Evolutionary conservation across 2,797 vertebrate species (phyloP).

Genomic region (Picus viridis): DNA sequence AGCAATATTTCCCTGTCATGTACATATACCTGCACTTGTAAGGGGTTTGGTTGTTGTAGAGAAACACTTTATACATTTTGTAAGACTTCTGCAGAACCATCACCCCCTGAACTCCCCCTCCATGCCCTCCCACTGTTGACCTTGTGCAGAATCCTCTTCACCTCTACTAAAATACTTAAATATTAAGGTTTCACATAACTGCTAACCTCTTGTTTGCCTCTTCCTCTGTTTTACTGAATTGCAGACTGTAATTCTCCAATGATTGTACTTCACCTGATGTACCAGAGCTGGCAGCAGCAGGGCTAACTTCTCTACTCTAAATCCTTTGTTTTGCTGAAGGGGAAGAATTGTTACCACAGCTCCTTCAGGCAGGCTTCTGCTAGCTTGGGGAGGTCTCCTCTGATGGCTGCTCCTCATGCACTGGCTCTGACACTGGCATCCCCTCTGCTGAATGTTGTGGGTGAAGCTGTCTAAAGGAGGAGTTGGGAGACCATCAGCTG

Average conservation of each 20-base stretch:
- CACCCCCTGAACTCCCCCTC: slow-evolving; percentile 67
- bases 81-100: slow-evolving; percentile 73
- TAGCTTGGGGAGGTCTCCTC: neutral
- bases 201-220: slow-evolving; percentile 59
- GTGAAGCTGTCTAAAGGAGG: neutral
- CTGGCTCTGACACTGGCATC: slow-evolving; percentile 5
- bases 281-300: slow-evolving; percentile 33
- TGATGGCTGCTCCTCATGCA: neutral
- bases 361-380: neutral
- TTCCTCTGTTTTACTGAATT: slow-evolving; percentile 47
- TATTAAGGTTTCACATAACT: slow-evolving; percentile 53
- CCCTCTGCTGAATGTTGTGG: neutral
- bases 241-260: slow-evolving; percentile 38
- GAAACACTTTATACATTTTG: slow-evolving; percentile 81
- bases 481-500: slow-evolving; percentile 11
- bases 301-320: slow-evolving; percentile 7
- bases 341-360: slow-evolving; percentile 14
- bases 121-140: slow-evolving; percentile 53
- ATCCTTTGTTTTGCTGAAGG: slow-evolving; percentile 12
- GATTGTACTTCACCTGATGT: slow-evolving; percentile 52
- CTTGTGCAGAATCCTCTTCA: neutral
- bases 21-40: slow-evolving; percentile 80
- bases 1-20: slow-evolving; percentile 81
- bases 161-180: slow-evolving; percentile 63
- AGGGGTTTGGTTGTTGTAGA: slow-evolving; percentile 78